Percentiles rank a stretch among this genome's conserved stretches.
phyloP scores from a whole-genome alignment of 2,797 vertebrate species.

The Miichthys miiuy region DNA sequence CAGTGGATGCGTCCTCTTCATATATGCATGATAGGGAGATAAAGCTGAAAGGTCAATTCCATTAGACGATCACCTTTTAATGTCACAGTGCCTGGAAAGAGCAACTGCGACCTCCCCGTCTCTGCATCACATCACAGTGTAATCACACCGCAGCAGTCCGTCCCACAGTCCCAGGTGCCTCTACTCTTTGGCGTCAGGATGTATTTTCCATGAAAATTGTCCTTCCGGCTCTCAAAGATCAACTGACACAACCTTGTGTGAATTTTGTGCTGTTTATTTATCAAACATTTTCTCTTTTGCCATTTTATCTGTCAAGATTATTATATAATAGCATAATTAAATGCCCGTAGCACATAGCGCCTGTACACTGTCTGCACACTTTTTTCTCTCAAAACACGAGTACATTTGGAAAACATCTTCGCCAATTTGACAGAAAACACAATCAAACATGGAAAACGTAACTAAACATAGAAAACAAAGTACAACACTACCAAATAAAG shows the following conservation, averaged over 20 bases:
- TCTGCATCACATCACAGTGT: constrained; percentile 39
- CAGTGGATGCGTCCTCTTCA: constrained; percentile 55
- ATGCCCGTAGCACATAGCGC: neutral
- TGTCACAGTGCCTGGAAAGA: constrained; percentile 78
- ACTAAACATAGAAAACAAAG: neutral
- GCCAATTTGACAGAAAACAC: neutral
- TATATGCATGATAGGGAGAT: constrained; percentile 76
- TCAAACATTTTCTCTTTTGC: constrained; percentile 3
- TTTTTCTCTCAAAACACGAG: neutral
- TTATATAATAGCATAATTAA: neutral
- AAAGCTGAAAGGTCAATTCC: constrained; percentile 83
- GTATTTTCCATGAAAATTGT: constrained; percentile 2
- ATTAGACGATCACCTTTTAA: constrained; percentile 84
- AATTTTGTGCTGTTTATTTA: neutral
- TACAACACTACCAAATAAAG: too few relatives aligned
- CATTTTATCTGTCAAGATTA: constrained; percentile 2
- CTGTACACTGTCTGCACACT: neutral
- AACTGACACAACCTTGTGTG: neutral
- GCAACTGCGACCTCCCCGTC: constrained; percentile 51
- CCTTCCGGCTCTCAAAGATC: constrained; percentile 27
- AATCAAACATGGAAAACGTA: neutral
- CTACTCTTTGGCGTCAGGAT: constrained; percentile 1
- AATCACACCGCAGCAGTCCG: constrained; percentile 48
- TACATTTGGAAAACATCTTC: too few relatives aligned
- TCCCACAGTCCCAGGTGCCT: constrained; percentile 19